Conservation (phyloP, 2,113 vertebrate genomes). For the Cyprinus carpio region DNA sequence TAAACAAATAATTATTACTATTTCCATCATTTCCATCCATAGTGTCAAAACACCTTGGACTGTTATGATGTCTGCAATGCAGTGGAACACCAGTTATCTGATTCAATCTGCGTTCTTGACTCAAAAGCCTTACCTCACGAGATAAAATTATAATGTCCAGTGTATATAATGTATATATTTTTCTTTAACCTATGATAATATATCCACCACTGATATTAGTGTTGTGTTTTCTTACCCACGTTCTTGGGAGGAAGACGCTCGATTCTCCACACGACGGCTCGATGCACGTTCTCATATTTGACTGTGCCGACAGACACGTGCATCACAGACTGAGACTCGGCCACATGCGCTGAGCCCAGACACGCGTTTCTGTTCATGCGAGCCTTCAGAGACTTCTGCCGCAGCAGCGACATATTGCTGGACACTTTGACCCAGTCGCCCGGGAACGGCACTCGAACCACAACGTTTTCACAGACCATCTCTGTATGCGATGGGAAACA, state of each 20-base stretch:
- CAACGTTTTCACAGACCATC: constrained; percentile 83
- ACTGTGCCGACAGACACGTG: constrained; percentile 90
- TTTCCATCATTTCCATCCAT: too few relatives aligned
- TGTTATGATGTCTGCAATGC: too few relatives aligned
- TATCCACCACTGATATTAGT: not conserved
- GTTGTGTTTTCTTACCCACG: constrained; percentile 77
- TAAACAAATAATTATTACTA: too few relatives aligned
- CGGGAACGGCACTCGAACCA: constrained; percentile 88
- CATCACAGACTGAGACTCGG: constrained; percentile 85
- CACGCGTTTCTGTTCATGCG: constrained; percentile 92
- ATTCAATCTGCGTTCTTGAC: not conserved
- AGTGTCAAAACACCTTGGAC: too few relatives aligned
- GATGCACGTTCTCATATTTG: constrained; percentile 94
- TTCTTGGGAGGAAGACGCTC: constrained; percentile 95
- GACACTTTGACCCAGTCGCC: constrained; percentile 89
- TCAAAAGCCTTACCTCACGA: too few relatives aligned
- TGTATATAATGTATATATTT: not conserved
- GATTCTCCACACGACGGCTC: constrained; percentile 93
- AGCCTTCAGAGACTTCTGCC: constrained; percentile 91
- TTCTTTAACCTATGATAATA: not conserved
- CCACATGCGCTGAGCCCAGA: constrained; percentile 79
- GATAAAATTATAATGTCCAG: not conserved
- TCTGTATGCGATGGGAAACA: constrained; percentile 63
- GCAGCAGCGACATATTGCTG: constrained; percentile 87
- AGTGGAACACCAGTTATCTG: too few relatives aligned